phyloP scores from a whole-genome alignment of 2,113 vertebrate genomes.

The Petaurus breviceps region DNA sequence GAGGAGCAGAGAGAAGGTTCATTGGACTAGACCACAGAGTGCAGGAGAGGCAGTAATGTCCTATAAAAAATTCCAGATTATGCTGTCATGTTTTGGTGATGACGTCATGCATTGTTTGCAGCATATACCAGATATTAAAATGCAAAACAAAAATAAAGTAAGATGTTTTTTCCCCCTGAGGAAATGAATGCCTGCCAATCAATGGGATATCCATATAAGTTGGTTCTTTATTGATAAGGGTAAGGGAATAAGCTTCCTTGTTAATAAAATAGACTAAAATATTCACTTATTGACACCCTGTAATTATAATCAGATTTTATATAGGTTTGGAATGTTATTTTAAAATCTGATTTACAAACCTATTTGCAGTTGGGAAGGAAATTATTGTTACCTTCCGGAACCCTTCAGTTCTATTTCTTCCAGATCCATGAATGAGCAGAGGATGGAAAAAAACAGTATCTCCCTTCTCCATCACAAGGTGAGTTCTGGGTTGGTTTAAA shows the following conservation, averaged over 20 bases:
- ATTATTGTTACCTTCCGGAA: conserved; percentile 89
- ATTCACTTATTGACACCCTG: background rate
- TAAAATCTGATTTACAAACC: background rate
- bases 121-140: background rate
- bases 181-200: background rate
- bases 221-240: background rate
- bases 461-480: conserved; percentile 94
- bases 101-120: background rate
- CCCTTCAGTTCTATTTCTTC: conserved; percentile 88
- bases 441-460: conserved; percentile 95
- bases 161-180: background rate
- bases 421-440: conserved; percentile 91
- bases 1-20: background rate
- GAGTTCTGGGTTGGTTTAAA: conserved; percentile 70
- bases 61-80: background rate
- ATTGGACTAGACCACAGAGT: background rate
- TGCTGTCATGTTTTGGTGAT: background rate
- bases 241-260: background rate
- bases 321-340: conserved; percentile 5
- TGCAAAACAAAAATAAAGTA: background rate
- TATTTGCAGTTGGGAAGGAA: background rate
- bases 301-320: background rate
- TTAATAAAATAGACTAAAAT: background rate
- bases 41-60: background rate
- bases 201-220: background rate